Percentiles rank a stretch among this genome's conserved stretches.
These are phyloP conservation scores for Xanthia togata DNA, from an alignment of 2,888 invertebrate species.

Conservation along the genomic window DNA sequence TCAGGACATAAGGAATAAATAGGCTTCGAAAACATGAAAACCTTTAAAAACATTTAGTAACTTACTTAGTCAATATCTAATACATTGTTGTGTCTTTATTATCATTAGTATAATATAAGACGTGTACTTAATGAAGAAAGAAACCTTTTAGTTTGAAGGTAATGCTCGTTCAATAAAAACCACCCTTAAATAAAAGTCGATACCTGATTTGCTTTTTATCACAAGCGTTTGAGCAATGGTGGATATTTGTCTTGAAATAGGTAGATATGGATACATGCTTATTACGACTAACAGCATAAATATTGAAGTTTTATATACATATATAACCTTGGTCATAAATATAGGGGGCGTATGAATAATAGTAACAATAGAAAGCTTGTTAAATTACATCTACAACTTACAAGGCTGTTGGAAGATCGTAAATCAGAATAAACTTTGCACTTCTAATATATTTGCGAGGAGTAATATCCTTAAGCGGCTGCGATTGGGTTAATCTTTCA, in stretches of 20 bases:
- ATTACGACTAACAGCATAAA: conserved; percentile 60
- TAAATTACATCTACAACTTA: conserved; percentile 56
- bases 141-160: not conserved
- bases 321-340: conserved; percentile 49
- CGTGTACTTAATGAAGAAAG: not conserved
- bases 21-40: not conserved
- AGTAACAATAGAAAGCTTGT: conserved; percentile 60
- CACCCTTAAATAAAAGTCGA: conserved; percentile 49
- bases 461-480: conserved; percentile 46
- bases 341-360: conserved; percentile 59
- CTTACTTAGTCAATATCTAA: too few species aligned
- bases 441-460: conserved; percentile 52
- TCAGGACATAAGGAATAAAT: not conserved
- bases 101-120: not conserved
- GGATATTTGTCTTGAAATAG: conserved; percentile 66
- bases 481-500: conserved; percentile 53
- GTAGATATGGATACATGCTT: conserved; percentile 62
- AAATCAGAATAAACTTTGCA: conserved; percentile 62
- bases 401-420: conserved; percentile 48
- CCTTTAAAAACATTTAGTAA: not conserved
- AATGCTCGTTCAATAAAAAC: conserved; percentile 39
- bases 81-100: not conserved
- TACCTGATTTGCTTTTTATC: conserved; percentile 67
- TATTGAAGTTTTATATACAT: conserved; percentile 57
- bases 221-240: conserved; percentile 68